A percentile compares a stretch with the other conserved stretches of the same genome.
phyloP scores from a whole-genome alignment of 2,888 invertebrate genomes.

The Latrodectus hesperus region DNA sequence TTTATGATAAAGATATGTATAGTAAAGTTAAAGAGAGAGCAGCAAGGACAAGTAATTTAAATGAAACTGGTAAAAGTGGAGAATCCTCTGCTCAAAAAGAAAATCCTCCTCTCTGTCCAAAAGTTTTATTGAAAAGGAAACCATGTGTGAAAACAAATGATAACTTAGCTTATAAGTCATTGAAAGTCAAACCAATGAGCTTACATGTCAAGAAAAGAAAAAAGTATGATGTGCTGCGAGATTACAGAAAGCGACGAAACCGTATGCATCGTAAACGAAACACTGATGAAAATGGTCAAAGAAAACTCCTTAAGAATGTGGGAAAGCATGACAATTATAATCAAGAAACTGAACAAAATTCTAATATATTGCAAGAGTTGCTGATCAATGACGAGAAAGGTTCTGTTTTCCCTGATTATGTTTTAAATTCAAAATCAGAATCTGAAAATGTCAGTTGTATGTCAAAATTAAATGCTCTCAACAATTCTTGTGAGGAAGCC shows the following conservation, averaged over 20 bases:
- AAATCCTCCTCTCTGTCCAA: constrained; percentile 48
- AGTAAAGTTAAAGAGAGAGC: constrained; percentile 74
- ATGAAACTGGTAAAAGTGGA: constrained; percentile 29
- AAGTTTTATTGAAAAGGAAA: constrained; percentile 60
- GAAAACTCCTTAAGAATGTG: constrained; percentile 19
- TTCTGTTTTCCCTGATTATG: constrained; percentile 14
- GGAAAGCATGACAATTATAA: constrained; percentile 23
- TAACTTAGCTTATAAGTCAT: constrained; percentile 40
- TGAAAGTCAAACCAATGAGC: constrained; percentile 46
- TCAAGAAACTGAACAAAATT: constrained; percentile 17
- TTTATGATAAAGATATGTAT: constrained; percentile 74
- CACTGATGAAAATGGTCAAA: constrained; percentile 38
- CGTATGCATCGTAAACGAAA: constrained; percentile 48
- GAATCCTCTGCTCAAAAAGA: constrained; percentile 44
- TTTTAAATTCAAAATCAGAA: constrained; percentile 29
- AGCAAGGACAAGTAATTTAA: constrained; percentile 19
- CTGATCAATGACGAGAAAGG: constrained; percentile 56
- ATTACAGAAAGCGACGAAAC: constrained; percentile 48
- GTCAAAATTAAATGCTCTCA: constrained; percentile 17
- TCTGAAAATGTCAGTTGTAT: constrained; percentile 7
- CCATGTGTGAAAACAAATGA: constrained; percentile 24
- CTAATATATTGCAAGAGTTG: constrained; percentile 60
- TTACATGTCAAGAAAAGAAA: constrained; percentile 56
- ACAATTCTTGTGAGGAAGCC: constrained; percentile 27
- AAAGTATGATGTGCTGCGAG: constrained; percentile 57